A percentile compares a stretch with the other conserved stretches of the same genome.
phyloP scores from a whole-genome alignment of 1,140 invertebrate genomes.

The Temnothorax nylanderi region DNA sequence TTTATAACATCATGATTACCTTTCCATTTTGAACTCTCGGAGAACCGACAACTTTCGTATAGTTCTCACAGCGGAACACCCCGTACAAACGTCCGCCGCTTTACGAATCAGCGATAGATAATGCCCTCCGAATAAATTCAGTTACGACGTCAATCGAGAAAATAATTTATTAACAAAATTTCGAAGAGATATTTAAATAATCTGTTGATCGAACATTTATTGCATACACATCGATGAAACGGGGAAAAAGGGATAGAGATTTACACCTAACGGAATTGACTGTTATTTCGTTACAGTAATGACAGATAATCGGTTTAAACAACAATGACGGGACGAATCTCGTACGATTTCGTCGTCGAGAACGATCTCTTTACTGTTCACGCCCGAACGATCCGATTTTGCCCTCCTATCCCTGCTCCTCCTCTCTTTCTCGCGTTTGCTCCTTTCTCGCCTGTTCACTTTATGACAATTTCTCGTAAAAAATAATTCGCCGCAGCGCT shows the following conservation, averaged over 20 bases:
- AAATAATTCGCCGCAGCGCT: constrained; percentile 65
- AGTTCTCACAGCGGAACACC: constrained; percentile 1
- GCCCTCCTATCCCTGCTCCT: neutral
- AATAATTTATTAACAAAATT: constrained; percentile 60
- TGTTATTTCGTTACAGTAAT: constrained; percentile 69
- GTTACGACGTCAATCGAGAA: constrained; percentile 53
- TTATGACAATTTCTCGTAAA: constrained; percentile 58
- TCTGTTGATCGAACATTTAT: constrained; percentile 76
- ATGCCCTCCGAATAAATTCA: constrained; percentile 36
- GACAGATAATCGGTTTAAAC: constrained; percentile 69
- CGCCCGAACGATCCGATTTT: constrained; percentile 68
- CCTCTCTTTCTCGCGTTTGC: constrained; percentile 5
- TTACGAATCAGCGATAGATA: constrained; percentile 23
- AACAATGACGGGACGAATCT: constrained; percentile 54
- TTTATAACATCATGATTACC: constrained; percentile 29
- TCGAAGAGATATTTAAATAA: constrained; percentile 61
- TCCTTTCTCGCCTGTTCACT: neutral
- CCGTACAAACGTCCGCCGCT: constrained; percentile 38
- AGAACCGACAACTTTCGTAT: constrained; percentile 21
- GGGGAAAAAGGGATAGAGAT: constrained; percentile 58
- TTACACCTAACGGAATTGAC: constrained; percentile 71
- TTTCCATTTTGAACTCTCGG: constrained; percentile 16
- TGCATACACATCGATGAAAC: constrained; percentile 73
- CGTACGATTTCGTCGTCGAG: constrained; percentile 48
- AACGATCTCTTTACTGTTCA: constrained; percentile 46